Conservation (phyloP, 2,113 vertebrate species). For the Megalops atlanticus region DNA sequence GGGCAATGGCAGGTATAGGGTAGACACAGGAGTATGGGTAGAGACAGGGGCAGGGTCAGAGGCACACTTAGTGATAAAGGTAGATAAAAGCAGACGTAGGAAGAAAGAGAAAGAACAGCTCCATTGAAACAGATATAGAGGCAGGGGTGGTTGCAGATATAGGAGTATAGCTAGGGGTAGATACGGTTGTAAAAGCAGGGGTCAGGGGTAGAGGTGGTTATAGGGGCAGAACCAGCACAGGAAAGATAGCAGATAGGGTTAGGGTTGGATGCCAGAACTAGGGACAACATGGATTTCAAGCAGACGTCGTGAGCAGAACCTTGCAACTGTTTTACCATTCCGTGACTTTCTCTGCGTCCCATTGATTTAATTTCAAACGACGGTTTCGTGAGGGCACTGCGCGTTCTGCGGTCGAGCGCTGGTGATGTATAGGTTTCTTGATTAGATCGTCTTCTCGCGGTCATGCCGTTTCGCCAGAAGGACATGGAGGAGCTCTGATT, state of each 20-base stretch:
- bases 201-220: neutral
- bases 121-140: too few relatives aligned
- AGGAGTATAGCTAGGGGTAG: too few relatives aligned
- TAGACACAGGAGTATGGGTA: too few relatives aligned
- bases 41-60: too few relatives aligned
- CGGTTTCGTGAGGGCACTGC: neutral
- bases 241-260: neutral
- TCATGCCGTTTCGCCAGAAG: neutral
- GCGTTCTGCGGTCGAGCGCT: neutral
- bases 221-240: neutral
- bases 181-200: neutral
- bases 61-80: too few relatives aligned
- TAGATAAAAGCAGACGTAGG: too few relatives aligned
- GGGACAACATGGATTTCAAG: neutral
- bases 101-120: too few relatives aligned
- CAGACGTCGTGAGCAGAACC: neutral
- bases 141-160: too few relatives aligned
- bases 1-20: too few relatives aligned
- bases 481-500: neutral
- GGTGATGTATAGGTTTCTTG: neutral
- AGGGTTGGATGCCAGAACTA: neutral
- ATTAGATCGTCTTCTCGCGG: neutral
- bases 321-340: neutral
- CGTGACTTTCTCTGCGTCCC: neutral
- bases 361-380: constrained; percentile 3